These are phyloP conservation scores for Acleris holmiana DNA, from an alignment of 2,888 invertebrate species.

Conservation along the genomic window DNA sequence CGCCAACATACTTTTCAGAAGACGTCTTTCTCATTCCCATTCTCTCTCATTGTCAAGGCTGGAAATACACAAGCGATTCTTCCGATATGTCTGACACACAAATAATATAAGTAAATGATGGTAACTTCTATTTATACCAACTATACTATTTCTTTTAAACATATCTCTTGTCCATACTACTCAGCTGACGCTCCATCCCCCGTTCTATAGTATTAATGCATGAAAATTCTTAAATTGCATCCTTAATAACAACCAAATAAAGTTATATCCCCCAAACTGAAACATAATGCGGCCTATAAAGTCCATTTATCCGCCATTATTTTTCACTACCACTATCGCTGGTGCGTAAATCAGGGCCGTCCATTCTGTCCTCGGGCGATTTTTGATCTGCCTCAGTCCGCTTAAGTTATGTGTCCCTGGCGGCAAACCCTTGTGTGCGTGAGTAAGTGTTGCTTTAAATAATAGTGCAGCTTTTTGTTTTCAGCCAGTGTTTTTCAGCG, in stretches of 20 bases:
- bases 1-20: too few species aligned
- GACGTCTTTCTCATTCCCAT: too few species aligned
- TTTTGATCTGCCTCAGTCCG: slow-evolving; percentile 68
- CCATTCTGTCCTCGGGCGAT: slow-evolving; percentile 63
- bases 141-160: too few species aligned
- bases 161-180: too few species aligned
- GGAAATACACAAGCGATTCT: too few species aligned
- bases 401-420: slow-evolving; percentile 78
- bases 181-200: too few species aligned
- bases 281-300: slow-evolving; percentile 51
- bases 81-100: too few species aligned
- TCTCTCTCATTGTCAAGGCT: too few species aligned
- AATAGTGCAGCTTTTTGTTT: slow-evolving; percentile 4
- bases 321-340: slow-evolving; percentile 59
- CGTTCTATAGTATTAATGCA: too few species aligned
- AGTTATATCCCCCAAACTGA: slow-evolving; percentile 36
- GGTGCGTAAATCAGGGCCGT: slow-evolving; percentile 63
- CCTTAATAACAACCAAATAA: not conserved
- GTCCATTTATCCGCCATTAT: slow-evolving; percentile 63
- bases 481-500: not conserved
- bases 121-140: too few species aligned
- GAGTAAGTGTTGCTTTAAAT: slow-evolving; percentile 41
- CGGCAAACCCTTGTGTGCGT: slow-evolving; percentile 51
- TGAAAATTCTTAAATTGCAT: too few species aligned
- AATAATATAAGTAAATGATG: too few species aligned